Evolutionary conservation across 2,797 vertebrate species (phyloP), one percentile per base, ranked within the genome.

Genomic region (Heteromormyrus szaboi): DNA sequence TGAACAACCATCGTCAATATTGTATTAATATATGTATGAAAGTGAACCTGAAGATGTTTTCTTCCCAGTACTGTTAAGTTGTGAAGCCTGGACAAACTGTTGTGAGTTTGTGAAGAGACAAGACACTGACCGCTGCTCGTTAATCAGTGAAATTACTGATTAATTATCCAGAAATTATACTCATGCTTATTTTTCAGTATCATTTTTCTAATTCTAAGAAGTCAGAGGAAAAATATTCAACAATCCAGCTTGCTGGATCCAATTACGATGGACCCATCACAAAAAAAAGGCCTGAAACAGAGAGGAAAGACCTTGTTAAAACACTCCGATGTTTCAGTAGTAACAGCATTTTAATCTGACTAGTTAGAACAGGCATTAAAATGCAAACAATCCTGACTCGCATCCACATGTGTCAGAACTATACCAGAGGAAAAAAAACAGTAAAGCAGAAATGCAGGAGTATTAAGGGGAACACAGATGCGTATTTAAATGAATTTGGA

Each of bases 21-120:
- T 84, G 44, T 84, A 84, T 25, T 84, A 51, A 84, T 84, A 48
- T 48, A 51, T 51, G 81, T 86, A 51, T 86, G 50, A 56, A 54
- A 86, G 14, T 53, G 51, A 56, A 86, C 12, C 51, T 17, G 48
- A 50, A 48, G 44, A 84, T 79, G 41, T 46, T 41, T 79, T 79
- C 72, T 79, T 79, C 14, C 41, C 72, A 46, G 72, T 46, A n/a
- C 72, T 0, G 19, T 79, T 79, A 44, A 7, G 72, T 79, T 44
- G 72, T 41, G 33, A 46, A 41, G 2, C 37, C 72, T 17, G 14
- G 41, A 41, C 72, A 79, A 46, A 79, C 7, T 79, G 14, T 79
- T 37, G 29, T 68, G 62, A 68, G 62, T 72, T 79, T 79, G 72
- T 46, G 41, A 41, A 46, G 72, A 79, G 37, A 79, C 72, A 46